A percentile compares a stretch with the other conserved stretches of the same genome.
phyloP scores from a whole-genome alignment of 2,888 invertebrate genomes.

The Corbicula japonica region DNA sequence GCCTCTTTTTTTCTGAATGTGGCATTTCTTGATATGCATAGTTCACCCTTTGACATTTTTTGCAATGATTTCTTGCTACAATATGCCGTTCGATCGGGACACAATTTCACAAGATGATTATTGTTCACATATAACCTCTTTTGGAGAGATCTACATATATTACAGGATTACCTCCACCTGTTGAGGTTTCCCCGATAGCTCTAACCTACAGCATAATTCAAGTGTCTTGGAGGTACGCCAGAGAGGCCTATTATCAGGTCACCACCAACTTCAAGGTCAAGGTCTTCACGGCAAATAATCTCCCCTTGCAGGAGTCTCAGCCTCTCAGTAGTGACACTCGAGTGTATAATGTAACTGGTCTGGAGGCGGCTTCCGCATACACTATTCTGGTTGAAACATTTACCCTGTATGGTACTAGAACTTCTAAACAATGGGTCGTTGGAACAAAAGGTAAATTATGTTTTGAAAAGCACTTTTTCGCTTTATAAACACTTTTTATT shows the following conservation, averaged over 20 bases:
- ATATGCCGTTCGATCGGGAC: too few relatives aligned
- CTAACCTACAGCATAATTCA: conserved; percentile 29
- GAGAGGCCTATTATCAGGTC: conserved; percentile 40
- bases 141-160: too few relatives aligned
- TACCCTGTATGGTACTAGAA: conserved; percentile 36
- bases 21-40: too few relatives aligned
- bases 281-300: conserved; percentile 1
- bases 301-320: background rate
- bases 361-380: conserved; percentile 39
- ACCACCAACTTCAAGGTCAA: conserved; percentile 42
- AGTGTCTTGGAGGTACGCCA: conserved; percentile 45
- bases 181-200: conserved; percentile 17
- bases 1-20: too few relatives aligned
- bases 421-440: conserved; percentile 16
- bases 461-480: too few relatives aligned
- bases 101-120: too few relatives aligned
- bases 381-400: conserved; percentile 44
- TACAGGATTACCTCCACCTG: conserved; percentile 57
- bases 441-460: conserved; percentile 45
- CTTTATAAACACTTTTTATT: too few relatives aligned
- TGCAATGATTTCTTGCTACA: too few relatives aligned
- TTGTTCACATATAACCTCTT: too few relatives aligned
- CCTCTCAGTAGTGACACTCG: background rate
- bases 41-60: too few relatives aligned
- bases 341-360: conserved; percentile 39